These are phyloP conservation scores for Notothenia coriiceps DNA, from an alignment of 2,113 vertebrate species.

Conservation along the genomic window DNA sequence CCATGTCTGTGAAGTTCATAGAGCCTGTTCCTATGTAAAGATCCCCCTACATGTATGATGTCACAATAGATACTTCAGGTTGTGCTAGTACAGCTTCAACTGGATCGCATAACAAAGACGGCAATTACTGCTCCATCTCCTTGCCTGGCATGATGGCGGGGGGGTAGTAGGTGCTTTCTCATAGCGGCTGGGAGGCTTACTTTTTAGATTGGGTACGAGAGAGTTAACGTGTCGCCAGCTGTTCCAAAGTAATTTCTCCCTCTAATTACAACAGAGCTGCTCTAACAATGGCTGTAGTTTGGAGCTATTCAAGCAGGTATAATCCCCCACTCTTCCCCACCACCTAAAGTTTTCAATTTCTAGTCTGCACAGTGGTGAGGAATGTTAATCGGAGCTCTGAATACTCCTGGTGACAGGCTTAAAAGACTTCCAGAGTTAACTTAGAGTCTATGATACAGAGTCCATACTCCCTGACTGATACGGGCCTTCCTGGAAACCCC, in stretches of 20 bases:
- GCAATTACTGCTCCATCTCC: conserved; percentile 61
- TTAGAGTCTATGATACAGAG: conserved; percentile 60
- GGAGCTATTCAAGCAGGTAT: conserved; percentile 83
- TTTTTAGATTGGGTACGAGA: conserved; percentile 69
- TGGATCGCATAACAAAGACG: conserved; percentile 53
- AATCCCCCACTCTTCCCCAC: conserved; percentile 79
- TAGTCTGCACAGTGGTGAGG: conserved; percentile 64
- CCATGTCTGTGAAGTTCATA: not conserved
- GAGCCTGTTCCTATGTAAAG: conserved; percentile 14
- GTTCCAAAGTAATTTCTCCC: conserved; percentile 82
- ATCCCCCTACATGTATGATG: conserved; percentile 37
- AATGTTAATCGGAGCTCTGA: conserved; percentile 77
- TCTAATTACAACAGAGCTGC: conserved; percentile 82
- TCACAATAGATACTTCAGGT: conserved; percentile 38
- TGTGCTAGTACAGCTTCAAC: conserved; percentile 18
- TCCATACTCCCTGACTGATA: conserved; percentile 37
- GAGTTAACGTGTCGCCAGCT: conserved; percentile 73
- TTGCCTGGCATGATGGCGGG: conserved; percentile 11
- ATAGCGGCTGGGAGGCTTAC: conserved; percentile 55
- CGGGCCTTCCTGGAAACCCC: conserved; percentile 16
- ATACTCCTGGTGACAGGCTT: conserved; percentile 55
- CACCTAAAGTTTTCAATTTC: conserved; percentile 83
- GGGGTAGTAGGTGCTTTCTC: conserved; percentile 42
- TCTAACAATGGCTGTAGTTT: conserved; percentile 81
- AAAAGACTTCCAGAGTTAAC: conserved; percentile 70